A percentile compares a stretch with the other conserved stretches of the same genome.
These are phyloP conservation scores for Gymnodraco acuticeps DNA, from an alignment of 2,797 vertebrate genomes.

Conservation along the genomic window DNA sequence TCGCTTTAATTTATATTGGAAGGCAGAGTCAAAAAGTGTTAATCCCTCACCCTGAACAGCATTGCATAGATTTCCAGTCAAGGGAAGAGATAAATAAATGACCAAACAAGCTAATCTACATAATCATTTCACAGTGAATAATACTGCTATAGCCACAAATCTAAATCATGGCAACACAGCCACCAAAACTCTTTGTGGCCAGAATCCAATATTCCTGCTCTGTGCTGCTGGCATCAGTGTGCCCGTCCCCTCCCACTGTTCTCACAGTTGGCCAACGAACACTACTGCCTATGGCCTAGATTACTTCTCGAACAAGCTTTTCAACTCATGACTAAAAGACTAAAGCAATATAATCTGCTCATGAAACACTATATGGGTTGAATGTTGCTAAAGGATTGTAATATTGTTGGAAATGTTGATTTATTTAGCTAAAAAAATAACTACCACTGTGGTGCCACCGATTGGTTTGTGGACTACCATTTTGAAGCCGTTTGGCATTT, in stretches of 20 bases:
- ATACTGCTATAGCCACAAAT: constrained; percentile 42
- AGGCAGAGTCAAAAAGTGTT: constrained; percentile 1
- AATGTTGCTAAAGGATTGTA: constrained; percentile 12
- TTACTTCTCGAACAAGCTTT: constrained; percentile 66
- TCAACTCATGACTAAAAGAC: constrained; percentile 42
- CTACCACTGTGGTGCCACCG: too few relatives aligned
- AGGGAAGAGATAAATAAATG: constrained; percentile 7
- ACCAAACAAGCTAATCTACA: constrained; percentile 8
- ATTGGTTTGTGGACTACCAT: too few relatives aligned
- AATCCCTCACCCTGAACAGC: background rate
- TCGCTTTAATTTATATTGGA: background rate
- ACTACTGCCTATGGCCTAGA: constrained; percentile 67
- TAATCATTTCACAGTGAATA: constrained; percentile 27
- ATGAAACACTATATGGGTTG: constrained; percentile 26
- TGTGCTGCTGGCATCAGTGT: constrained; percentile 62
- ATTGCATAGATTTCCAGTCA: background rate
- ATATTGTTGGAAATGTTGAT: constrained; percentile 22
- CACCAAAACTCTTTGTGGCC: constrained; percentile 56
- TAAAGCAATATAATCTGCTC: constrained; percentile 55
- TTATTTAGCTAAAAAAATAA: constrained; percentile 1
- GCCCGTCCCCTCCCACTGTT: constrained; percentile 59
- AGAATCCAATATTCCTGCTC: constrained; percentile 59
- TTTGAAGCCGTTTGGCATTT: too few relatives aligned
- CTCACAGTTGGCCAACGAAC: constrained; percentile 64
- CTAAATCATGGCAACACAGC: constrained; percentile 42